Base-by-base conservation (phyloP, 2,797 vertebrate species). In the Acanthurus leucopareius region DNA sequence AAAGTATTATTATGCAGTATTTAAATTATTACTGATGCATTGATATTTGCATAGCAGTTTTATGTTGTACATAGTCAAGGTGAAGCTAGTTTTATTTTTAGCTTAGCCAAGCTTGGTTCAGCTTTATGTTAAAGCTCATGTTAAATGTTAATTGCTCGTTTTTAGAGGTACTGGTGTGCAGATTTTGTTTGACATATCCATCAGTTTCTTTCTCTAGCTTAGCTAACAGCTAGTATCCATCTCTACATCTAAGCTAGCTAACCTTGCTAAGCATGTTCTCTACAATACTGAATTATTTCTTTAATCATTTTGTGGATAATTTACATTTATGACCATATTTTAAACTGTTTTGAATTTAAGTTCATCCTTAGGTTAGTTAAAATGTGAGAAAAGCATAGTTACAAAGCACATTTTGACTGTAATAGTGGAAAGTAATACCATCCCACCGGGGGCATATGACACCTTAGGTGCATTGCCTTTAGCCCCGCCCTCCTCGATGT, bases 401-500 rank as follows among this genome's bases (percentile, higher is more conserved):
- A 28, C 52, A 45, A 6, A 9, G 15, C 9, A n/a, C 7, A 42
- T 16, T 15, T 5, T 19, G 44, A 28, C 1, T 48, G 14, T 45
- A 45, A 19, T 16, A 9, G 4, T 20, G 14, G 20, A 35, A 22
- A 42, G 52, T 42, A 11, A 61, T n/a, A 62, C 67, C 52, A 6
- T 35, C 40, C 42, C 4, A 25, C 47, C 13, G 52, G 1, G 1
- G 84, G 70, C 79, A 89, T 87, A 72, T 86, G 89, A 92, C 81
- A 89, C 87, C 69, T 28, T 82, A 91, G 90, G 89, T 91, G 80
- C 48, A 52, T 44, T 79, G 19, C 58, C 61, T 25, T 7, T 56
- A 47, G 84, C 90, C 75, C 88, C 92, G 85, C 92, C 93, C 82
- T 5, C 32, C 47, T 13, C 53, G 0, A 32, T 19, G 42, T 40